Evolutionary conservation across 64 coral and sea anemone species (phyloP).

Genomic region (Stylophora pistillata): DNA sequence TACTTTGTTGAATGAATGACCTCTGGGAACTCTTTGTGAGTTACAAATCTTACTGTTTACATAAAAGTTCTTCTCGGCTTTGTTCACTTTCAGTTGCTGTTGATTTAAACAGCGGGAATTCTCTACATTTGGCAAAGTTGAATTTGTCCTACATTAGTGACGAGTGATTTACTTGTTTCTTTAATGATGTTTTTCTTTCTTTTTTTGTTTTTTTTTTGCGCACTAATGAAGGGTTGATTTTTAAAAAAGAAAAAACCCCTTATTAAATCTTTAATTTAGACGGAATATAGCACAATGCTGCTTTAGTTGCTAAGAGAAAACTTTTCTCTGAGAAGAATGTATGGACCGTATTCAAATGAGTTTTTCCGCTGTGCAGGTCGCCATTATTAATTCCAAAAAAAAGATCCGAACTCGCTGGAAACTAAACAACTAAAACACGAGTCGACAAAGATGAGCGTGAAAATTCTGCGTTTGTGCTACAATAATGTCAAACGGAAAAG

Average conservation of each 20-base stretch:
- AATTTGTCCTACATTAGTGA: no score
- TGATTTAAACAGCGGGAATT: no score
- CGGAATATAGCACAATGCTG: neutral
- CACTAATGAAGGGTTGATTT: neutral
- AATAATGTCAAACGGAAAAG: constrained; percentile 14
- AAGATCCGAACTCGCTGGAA: neutral
- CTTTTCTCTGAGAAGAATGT: neutral
- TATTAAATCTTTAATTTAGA: neutral
- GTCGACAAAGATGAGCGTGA: neutral
- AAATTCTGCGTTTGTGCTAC: constrained; percentile 8
- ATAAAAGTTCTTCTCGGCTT: no score
- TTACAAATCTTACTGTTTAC: no score
- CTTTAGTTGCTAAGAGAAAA: neutral
- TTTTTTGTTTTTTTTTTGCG: no score
- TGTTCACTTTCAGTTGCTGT: no score
- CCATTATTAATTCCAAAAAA: neutral
- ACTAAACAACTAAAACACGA: neutral
- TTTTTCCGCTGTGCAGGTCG: neutral
- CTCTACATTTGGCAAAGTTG: no score
- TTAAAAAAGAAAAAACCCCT: neutral
- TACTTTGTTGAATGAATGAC: no score
- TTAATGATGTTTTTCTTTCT: no score
- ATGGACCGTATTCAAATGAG: neutral
- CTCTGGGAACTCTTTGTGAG: no score
- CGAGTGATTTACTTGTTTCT: no score